Conservation (phyloP, 2,113 vertebrate genomes). For the Neolamprologus cancellatus region DNA sequence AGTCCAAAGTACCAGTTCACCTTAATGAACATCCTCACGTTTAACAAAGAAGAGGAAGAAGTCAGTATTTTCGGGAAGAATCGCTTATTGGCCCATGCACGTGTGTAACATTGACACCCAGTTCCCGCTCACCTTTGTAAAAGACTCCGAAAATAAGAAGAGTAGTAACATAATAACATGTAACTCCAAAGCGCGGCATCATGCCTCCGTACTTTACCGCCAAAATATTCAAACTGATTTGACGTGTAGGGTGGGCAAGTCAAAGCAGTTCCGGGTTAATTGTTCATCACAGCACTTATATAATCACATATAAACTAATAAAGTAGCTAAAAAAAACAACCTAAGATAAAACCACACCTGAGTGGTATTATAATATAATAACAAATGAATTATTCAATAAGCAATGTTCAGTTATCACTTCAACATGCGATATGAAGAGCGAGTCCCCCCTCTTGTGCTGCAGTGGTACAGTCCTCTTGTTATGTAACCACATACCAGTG, state of each 20-base stretch:
- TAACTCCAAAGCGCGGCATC: rapidly evolving
- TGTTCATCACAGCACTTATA: rapidly evolving
- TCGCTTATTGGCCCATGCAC: neutral
- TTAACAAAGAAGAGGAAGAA: neutral
- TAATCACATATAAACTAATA: neutral
- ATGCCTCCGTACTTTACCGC: neutral
- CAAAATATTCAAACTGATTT: neutral
- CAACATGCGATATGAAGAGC: neutral
- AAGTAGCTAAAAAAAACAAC: rapidly evolving
- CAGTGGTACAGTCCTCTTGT: neutral
- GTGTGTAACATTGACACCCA: neutral
- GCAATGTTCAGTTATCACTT: neutral
- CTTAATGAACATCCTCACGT: neutral
- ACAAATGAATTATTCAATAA: rapidly evolving
- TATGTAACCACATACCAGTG: neutral
- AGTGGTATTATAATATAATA: neutral
- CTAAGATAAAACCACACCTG: neutral
- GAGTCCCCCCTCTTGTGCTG: neutral
- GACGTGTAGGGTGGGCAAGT: neutral
- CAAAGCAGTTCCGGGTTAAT: neutral
- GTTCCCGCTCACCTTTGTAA: neutral
- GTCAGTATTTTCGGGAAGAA: neutral
- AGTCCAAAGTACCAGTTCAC: neutral
- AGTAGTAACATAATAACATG: rapidly evolving
- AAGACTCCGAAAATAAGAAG: neutral